Evolutionary conservation across 2,113 vertebrate genomes (phyloP).

Genomic region (Blennius ocellaris): DNA sequence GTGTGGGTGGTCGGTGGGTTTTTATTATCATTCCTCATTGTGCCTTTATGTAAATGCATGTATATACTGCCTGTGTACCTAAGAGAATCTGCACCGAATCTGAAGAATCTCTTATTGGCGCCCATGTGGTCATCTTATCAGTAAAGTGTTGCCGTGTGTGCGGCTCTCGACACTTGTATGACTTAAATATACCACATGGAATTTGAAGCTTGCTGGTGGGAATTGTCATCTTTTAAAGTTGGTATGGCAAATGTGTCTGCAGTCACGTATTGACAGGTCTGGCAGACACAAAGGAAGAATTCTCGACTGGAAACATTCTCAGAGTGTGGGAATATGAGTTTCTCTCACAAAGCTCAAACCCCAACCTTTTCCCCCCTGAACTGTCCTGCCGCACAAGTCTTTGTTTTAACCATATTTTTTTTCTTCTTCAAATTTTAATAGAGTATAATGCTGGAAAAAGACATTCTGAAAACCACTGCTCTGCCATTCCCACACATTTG

Average conservation of each 20-base stretch:
- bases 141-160: slow-evolving; percentile 5
- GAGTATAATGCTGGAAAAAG: too few relatives aligned
- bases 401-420: too few relatives aligned
- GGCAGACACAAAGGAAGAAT: not conserved
- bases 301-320: too few relatives aligned
- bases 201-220: not conserved
- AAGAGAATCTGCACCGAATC: not conserved
- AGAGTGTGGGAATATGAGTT: too few relatives aligned
- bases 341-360: too few relatives aligned
- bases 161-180: not conserved
- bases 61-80: slow-evolving; percentile 12
- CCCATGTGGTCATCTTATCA: slow-evolving; percentile 12
- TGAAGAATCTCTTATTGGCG: slow-evolving; percentile 20
- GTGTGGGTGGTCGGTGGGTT: slow-evolving; percentile 2
- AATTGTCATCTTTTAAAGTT: not conserved
- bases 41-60: slow-evolving; percentile 26
- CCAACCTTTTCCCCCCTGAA: too few relatives aligned
- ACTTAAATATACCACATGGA: not conserved
- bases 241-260: not conserved
- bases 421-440: too few relatives aligned
- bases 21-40: slow-evolving; percentile 19
- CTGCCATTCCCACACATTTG: too few relatives aligned
- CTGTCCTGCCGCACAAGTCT: too few relatives aligned
- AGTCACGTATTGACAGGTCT: not conserved
- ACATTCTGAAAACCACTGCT: too few relatives aligned